Evolutionary conservation across 1,140 invertebrate species (phyloP), one percentile per base, ranked within the genome.

Genomic region (Drosophila lacteicornis): DNA sequence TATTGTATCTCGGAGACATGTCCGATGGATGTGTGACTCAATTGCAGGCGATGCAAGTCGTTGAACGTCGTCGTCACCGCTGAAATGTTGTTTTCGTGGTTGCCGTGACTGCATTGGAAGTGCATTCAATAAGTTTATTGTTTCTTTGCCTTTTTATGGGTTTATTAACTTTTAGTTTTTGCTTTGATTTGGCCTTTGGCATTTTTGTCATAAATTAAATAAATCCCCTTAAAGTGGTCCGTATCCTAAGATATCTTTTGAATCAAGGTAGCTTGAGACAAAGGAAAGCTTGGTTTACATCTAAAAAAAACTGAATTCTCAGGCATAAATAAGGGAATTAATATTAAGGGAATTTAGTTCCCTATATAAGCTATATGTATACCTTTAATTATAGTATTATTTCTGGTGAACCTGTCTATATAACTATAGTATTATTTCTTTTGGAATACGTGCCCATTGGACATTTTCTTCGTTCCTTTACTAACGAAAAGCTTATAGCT

Each of bases 121-220:
- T 84, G 85, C 85, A 87, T 88, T 88, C 61, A 88, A 88, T 56
- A 88, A 68, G 65, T 69, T 88, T 62, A 66, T 79, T 88, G 78
- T 74, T 60, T 55, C 9, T 56, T 40, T 60, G 61, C 49, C 61
- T 71, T 66, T 86, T 90, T 90, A 88, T 90, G 84, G 81, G 84
- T 84, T 88, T 88, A 79, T 88, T 87, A 87, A 88, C 83, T 80
- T 86, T 70, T 17, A 56, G 27, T 61, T 36, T 71, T 73, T 3
- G 13, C 19, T 50, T 30, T 7, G 45, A 59, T 33, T 59, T 15
- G 42, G 9, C 47, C 58, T 47, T 82, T 75, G 83, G 56, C 53
- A 68, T 83, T 66, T 67, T 19, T 42, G 40, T 33, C 49, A 68
- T 27, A 70, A 46, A 66, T 27, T 69, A 47, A 57, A 33, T 42